phyloP scores from a whole-genome alignment of 2,797 vertebrate species.

The Odontamblyopus lacepedii region DNA sequence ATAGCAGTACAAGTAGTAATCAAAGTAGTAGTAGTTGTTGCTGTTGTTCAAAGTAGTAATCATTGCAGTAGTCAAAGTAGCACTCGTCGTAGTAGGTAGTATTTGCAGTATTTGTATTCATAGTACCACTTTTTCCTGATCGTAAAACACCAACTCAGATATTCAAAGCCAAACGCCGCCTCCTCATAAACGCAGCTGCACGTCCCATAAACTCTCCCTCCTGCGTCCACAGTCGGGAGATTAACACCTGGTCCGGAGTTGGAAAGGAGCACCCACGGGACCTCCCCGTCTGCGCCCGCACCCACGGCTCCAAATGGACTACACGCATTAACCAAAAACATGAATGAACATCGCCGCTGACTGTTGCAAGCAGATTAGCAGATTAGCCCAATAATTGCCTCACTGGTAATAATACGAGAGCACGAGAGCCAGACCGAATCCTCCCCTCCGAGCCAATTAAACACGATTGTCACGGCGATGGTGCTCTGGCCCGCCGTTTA shows the following conservation, averaged over 20 bases:
- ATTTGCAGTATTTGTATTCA: neutral
- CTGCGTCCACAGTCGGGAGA: neutral
- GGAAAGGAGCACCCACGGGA: neutral
- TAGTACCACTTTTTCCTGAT: neutral
- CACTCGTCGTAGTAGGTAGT: neutral
- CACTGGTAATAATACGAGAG: constrained; percentile 28
- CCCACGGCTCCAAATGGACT: constrained; percentile 25
- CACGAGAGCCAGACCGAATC: constrained; percentile 4
- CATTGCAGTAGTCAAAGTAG: neutral
- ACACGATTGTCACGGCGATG: constrained; percentile 21
- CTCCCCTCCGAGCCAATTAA: constrained; percentile 21
- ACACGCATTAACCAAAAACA: constrained; percentile 47
- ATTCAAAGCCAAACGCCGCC: neutral
- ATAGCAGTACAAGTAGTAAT: no score
- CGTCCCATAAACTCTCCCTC: neutral
- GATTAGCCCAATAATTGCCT: constrained; percentile 54
- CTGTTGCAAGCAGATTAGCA: constrained; percentile 53
- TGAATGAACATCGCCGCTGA: constrained; percentile 43
- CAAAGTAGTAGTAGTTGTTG: no score
- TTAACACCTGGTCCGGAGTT: neutral
- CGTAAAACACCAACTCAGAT: neutral
- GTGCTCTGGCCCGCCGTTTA: constrained; percentile 4
- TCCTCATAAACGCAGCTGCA: neutral
- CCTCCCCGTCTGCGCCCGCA: constrained; percentile 4
- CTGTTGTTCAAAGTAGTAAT: no score